Evolutionary conservation across 2,113 vertebrate species (phyloP), one percentile per base, ranked within the genome.

Genomic region (Oryzias woworae): DNA sequence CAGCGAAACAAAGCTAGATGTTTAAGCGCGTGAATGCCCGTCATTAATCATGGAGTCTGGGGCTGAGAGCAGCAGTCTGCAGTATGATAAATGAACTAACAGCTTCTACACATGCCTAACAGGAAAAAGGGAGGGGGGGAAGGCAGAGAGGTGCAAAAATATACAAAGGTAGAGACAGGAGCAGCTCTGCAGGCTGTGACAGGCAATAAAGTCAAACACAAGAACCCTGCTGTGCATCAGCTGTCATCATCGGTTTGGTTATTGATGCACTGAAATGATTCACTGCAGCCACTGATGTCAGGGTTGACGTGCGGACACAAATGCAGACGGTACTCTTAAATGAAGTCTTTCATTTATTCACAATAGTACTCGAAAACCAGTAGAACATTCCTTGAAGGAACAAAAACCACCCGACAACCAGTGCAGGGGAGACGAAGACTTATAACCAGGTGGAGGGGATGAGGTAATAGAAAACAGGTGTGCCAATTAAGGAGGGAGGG

Each of bases 1-100:
- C 87, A 84, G 83, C 59, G 52, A 85, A 89, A 87, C 89, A 86
- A 90, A 89, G 86, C 84, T 70, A 78, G 84, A 87, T 87, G 88
- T 89, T 90, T 90, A 87, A 88, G 79, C 69, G 78, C 73, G 81
- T 86, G 87, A 90, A 83, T 55, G 72, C 65, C 77, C 52, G 48
- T 82, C 85, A 89, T 90, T 88, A 87, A 89, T 90, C 89, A 89
- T 62, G 0, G 75, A 64, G 85, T 81, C 70, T 61, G 64, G 57
- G 50, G 63, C 81, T 70, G 66, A 81, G 75, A 78, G 81, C 74
- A 4, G 67, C 62, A 81, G 71, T 31, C 75, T 66, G 69, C 73
- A 45, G 77, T 59, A 76, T 88, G 84, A 90, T 90, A 77, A 89
- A 90, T 89, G 87, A 66, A 87, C 78, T 69, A 74, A 80, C 72